Evolutionary conservation across 2,797 vertebrate species (phyloP).

Genomic region (Lagocephalus sceleratus): DNA sequence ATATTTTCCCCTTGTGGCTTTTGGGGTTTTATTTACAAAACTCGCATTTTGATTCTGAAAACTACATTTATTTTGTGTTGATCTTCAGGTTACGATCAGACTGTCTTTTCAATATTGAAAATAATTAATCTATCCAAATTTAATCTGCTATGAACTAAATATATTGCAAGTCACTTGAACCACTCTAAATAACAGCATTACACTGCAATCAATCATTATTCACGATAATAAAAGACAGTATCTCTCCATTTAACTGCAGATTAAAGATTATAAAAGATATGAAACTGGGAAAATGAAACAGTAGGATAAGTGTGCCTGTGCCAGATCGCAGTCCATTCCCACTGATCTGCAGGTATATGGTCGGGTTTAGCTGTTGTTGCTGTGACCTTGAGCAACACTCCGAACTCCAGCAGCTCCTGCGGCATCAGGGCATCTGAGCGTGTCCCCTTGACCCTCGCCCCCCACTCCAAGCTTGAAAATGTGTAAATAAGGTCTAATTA

Average conservation of each 20-base stretch:
- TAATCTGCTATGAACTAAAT: not conserved
- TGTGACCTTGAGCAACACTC: conserved; percentile 63
- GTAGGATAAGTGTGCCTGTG: too few species aligned
- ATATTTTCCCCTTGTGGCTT: too few species aligned
- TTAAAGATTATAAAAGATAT: too few species aligned
- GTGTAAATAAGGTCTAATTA: conserved; percentile 66
- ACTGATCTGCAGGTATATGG: conserved; percentile 48
- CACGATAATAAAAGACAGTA: too few species aligned
- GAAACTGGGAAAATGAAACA: too few species aligned
- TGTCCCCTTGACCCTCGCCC: conserved; percentile 48
- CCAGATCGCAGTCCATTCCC: conserved; percentile 1
- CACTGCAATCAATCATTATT: too few species aligned
- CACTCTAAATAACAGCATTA: too few species aligned
- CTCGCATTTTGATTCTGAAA: too few species aligned
- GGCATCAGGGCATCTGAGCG: conserved; percentile 55
- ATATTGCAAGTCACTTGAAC: too few species aligned
- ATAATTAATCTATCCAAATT: not conserved
- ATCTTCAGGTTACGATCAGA: not conserved
- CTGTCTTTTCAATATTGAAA: not conserved
- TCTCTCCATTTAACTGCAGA: too few species aligned
- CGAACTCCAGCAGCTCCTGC: conserved; percentile 52
- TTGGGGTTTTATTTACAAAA: too few species aligned
- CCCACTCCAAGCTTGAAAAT: conserved; percentile 26
- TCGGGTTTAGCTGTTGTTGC: conserved; percentile 42
- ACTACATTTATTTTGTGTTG: not conserved